Evolutionary conservation across 2,888 invertebrate species (phyloP).

Genomic region (Tridacna gigas): DNA sequence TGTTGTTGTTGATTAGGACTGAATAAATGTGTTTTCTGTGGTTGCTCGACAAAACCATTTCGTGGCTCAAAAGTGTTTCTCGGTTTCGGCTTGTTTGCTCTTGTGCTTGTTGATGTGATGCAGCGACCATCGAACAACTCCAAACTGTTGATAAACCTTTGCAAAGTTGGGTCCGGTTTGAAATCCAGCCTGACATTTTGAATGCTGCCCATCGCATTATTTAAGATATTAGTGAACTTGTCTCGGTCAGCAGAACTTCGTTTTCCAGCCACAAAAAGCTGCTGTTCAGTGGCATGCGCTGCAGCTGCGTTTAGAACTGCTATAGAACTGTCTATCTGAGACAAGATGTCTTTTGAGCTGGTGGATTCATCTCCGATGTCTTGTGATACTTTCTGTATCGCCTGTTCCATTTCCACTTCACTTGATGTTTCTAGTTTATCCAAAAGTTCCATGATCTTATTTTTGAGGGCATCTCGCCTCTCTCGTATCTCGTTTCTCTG

Average conservation of each 20-base stretch:
- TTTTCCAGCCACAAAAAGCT: constrained; percentile 62
- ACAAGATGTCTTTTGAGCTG: constrained; percentile 58
- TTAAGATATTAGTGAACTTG: constrained; percentile 58
- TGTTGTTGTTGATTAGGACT: not conserved
- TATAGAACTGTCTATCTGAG: constrained; percentile 55
- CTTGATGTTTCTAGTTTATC: constrained; percentile 59
- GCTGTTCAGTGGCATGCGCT: constrained; percentile 56
- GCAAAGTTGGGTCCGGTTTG: constrained; percentile 61
- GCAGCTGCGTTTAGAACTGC: constrained; percentile 57
- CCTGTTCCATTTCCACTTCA: constrained; percentile 61
- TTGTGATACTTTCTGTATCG: constrained; percentile 53
- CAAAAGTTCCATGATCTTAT: constrained; percentile 54
- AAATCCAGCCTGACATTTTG: constrained; percentile 60
- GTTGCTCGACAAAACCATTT: constrained; percentile 18
- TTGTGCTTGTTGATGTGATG: constrained; percentile 50
- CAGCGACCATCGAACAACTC: constrained; percentile 57
- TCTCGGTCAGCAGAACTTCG: constrained; percentile 56
- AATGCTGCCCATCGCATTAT: constrained; percentile 61
- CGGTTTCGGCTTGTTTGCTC: constrained; percentile 43
- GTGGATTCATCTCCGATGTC: constrained; percentile 60
- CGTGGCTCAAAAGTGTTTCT: constrained; percentile 38
- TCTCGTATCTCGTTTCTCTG: constrained; percentile 61
- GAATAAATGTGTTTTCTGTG: not conserved
- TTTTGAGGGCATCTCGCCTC: constrained; percentile 50
- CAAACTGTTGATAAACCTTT: constrained; percentile 55